Base-by-base conservation (phyloP, 2,797 vertebrate species). In the Aldrovandia affinis region DNA sequence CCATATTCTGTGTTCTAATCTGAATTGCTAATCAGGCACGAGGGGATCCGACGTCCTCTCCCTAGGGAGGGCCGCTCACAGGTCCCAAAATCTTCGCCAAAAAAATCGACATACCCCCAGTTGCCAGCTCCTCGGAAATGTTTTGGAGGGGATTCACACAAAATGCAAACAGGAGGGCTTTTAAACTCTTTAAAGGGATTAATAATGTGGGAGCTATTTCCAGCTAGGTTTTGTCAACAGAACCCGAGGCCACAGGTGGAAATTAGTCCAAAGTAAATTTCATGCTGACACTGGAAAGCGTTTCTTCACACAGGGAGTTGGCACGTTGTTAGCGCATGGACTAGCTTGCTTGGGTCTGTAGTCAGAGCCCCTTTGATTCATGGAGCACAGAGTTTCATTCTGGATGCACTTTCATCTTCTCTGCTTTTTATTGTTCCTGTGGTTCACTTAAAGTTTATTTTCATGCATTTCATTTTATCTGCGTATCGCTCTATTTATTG, bases 191-290 rank as follows among this genome's bases (percentile, higher is more conserved):
- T 22, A 73, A 75, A 2, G 22, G 70, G 70, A 75, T 75, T 44
- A 75, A 75, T 44, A 44, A 75, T 44, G 70, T 20, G 22, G 18
- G 15, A 36, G 36, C 18, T 75, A 75, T 44, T 75, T 44, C 39
- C 0, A 25, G 36, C 70, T 15, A 1, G 8, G 70, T 25, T 44
- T 10, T 75, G 39, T 75, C 70, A 22, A 75, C 70, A 75, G 39
- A 75, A 9, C 70, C 20, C 15, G 15, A 39, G 68, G 68, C 15
- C 15, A 73, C 68, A 73, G 70, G 70, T 75, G 39, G 70, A 75
- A 75, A 75, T 75, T 75, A 75, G 70, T 44, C 18, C 20, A 75
- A 75, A 42, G 39, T 44, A 75, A 75, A 75, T 75, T 75, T 44
- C 70, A 75, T 39, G 8, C 70, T n/a, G 36, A 75, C 70, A 8